phyloP scores from a whole-genome alignment of 2,113 vertebrate genomes.

The Indicator indicator region DNA sequence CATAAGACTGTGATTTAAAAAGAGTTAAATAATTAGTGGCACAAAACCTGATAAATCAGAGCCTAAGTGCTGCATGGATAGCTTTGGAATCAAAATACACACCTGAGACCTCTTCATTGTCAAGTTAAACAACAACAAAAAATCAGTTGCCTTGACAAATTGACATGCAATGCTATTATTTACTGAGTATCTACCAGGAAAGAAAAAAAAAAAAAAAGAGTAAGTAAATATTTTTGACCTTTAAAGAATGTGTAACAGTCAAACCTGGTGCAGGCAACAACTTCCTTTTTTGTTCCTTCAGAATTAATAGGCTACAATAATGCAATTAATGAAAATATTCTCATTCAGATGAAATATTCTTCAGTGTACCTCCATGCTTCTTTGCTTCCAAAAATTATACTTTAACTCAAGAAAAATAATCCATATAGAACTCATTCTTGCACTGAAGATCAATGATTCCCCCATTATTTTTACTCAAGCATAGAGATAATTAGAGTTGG shows the following conservation, averaged over 20 bases:
- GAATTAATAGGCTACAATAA: not conserved
- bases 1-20: not conserved
- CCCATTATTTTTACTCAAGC: not conserved
- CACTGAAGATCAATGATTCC: not conserved
- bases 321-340: not conserved
- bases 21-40: not conserved
- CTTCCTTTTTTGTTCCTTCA: not conserved
- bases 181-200: not conserved
- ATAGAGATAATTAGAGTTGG: not conserved
- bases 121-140: not conserved
- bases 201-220: too few species aligned
- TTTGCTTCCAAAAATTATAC: not conserved
- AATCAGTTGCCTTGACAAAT: not conserved
- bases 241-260: not conserved
- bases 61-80: fast-evolving
- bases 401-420: constrained; percentile 15
- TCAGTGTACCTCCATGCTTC: not conserved
- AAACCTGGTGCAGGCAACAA: not conserved
- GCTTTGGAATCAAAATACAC: not conserved
- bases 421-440: not conserved
- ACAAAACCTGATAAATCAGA: not conserved
- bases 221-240: not conserved
- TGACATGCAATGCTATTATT: not conserved
- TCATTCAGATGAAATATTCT: not conserved
- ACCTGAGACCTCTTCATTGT: not conserved